Conservation (phyloP, 2,888 invertebrate species). For the Drosophila planitibia region DNA sequence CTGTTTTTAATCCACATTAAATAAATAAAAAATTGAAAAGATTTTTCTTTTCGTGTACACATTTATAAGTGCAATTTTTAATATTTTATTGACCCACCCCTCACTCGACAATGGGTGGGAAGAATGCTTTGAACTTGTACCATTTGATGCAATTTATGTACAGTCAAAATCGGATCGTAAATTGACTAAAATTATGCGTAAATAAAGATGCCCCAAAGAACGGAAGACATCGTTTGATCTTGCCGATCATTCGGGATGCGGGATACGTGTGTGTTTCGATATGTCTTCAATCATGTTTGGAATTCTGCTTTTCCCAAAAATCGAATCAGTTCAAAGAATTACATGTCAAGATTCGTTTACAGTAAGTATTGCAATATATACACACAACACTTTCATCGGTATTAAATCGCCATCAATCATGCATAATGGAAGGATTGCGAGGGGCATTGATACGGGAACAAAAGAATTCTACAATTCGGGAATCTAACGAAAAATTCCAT, state of each 20-base stretch:
- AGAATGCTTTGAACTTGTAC: conserved; percentile 74
- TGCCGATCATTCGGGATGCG: conserved; percentile 23
- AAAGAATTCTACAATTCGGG: not conserved
- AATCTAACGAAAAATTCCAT: fast-evolving
- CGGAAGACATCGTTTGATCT: conserved; percentile 56
- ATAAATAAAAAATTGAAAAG: too few relatives aligned
- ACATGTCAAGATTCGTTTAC: conserved; percentile 16
- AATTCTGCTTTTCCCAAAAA: not conserved
- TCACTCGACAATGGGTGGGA: conserved; percentile 8
- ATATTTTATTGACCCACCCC: conserved; percentile 73
- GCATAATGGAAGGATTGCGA: not conserved
- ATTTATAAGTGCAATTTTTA: conserved; percentile 77
- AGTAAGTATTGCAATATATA: not conserved
- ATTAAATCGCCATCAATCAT: not conserved
- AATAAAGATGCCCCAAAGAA: conserved; percentile 36
- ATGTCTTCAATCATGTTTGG: conserved; percentile 31
- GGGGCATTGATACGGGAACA: not conserved
- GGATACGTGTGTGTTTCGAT: not conserved
- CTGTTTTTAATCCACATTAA: not conserved
- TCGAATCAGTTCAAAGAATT: conserved; percentile 2
- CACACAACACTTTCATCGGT: not conserved
- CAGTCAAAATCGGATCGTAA: conserved; percentile 59
- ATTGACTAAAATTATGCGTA: conserved; percentile 62
- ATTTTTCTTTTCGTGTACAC: conserved; percentile 17
- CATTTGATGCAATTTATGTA: conserved; percentile 61